These are phyloP conservation scores for Hippoglossus hippoglossus DNA, from an alignment of 2,797 vertebrate species.

Conservation along the genomic window DNA sequence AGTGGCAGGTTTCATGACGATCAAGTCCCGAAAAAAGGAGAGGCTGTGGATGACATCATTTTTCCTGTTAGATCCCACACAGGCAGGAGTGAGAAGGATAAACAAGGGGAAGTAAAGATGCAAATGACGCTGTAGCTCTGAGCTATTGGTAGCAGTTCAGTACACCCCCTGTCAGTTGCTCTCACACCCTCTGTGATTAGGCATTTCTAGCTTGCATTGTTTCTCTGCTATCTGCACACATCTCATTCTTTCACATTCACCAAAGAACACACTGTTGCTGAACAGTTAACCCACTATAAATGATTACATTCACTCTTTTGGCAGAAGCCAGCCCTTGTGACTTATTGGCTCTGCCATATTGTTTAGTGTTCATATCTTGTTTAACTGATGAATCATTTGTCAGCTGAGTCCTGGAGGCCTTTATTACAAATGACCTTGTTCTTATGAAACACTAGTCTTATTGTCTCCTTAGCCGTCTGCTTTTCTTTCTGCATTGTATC, in stretches of 20 bases:
- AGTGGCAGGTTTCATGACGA: slow-evolving; percentile 29
- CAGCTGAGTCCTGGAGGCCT: slow-evolving; percentile 29
- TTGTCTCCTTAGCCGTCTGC: slow-evolving; percentile 64
- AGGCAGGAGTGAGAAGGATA: slow-evolving; percentile 29
- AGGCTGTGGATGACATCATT: slow-evolving; percentile 46
- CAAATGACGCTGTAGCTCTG: slow-evolving; percentile 52
- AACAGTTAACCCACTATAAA: slow-evolving; percentile 6
- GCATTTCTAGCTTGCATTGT: slow-evolving; percentile 29
- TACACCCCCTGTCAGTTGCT: no score
- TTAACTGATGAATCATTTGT: slow-evolving; percentile 66
- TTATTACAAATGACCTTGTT: slow-evolving; percentile 46
- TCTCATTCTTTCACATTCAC: background rate
- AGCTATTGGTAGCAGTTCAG: slow-evolving; percentile 11
- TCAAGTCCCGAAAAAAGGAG: slow-evolving; percentile 17
- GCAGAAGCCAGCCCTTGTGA: slow-evolving; percentile 6
- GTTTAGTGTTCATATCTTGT: slow-evolving; percentile 49
- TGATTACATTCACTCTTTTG: slow-evolving; percentile 19
- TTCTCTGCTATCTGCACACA: slow-evolving; percentile 12
- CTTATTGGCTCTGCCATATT: slow-evolving; percentile 29
- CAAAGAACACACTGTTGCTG: slow-evolving; percentile 5
- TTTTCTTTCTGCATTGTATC: slow-evolving; percentile 71
- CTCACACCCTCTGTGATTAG: slow-evolving; percentile 9
- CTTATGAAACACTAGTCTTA: slow-evolving; percentile 70
- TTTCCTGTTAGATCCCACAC: slow-evolving; percentile 23
- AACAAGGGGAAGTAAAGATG: slow-evolving; percentile 50